These are phyloP conservation scores for Petromus typicus DNA, from an alignment of 2,113 vertebrate species.

Conservation along the genomic window DNA sequence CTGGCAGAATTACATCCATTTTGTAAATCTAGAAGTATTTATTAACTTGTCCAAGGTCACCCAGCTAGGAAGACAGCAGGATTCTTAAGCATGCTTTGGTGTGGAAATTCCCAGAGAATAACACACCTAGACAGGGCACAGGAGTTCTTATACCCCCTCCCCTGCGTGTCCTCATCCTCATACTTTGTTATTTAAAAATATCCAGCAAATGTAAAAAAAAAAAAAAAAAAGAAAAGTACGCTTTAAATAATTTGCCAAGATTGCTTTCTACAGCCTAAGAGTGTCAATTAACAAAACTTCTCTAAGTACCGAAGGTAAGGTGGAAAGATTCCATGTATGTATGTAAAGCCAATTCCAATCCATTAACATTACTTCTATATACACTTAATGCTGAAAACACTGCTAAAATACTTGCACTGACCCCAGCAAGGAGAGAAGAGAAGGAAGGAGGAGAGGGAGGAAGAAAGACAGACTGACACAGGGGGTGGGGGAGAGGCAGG, in stretches of 20 bases:
- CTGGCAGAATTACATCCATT: neutral
- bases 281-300: neutral
- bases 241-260: slow-evolving; percentile 32
- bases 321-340: neutral
- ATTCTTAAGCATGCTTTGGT: neutral
- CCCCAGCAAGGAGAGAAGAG: neutral
- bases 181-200: neutral
- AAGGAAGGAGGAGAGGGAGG: too few relatives aligned
- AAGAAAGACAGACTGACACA: too few relatives aligned
- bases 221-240: neutral
- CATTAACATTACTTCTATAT: slow-evolving; percentile 46
- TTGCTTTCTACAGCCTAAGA: slow-evolving; percentile 8
- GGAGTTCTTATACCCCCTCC: neutral
- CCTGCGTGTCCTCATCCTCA: neutral
- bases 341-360: slow-evolving; percentile 3
- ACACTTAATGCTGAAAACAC: neutral
- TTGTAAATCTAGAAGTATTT: neutral
- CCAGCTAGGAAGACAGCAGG: neutral
- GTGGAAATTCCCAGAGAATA: neutral
- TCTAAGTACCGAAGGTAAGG: neutral
- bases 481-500: neutral
- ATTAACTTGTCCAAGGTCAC: neutral
- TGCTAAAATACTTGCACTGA: neutral
- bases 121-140: neutral
- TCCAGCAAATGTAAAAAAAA: neutral